Conservation (phyloP, 92 coral and sea anemone genomes). For the Siderastrea siderea region DNA sequence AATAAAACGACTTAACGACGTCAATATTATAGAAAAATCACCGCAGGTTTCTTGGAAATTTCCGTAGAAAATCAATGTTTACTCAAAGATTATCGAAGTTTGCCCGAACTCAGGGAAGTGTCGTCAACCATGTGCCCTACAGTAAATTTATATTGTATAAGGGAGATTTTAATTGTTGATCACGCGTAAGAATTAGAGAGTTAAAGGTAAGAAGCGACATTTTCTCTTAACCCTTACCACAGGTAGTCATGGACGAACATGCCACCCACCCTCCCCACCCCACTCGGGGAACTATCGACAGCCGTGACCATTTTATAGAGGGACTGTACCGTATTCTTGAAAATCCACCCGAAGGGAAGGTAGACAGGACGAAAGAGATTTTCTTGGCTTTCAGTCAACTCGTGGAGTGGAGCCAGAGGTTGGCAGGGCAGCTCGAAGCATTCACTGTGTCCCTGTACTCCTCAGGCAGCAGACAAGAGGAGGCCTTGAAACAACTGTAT, state of each 20-base stretch:
- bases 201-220: not conserved
- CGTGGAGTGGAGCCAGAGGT: constrained; percentile 66
- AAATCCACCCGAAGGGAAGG: constrained; percentile 42
- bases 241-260: constrained; percentile 82
- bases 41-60: no score
- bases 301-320: constrained; percentile 84
- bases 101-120: no score
- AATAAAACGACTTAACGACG: no score
- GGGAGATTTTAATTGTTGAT: no score
- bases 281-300: constrained; percentile 89
- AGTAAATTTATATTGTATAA: not conserved
- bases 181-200: no score
- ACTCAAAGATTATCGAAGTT: no score
- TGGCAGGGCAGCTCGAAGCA: constrained; percentile 61
- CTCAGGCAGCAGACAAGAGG: constrained; percentile 72
- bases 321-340: constrained; percentile 74
- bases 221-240: constrained; percentile 22
- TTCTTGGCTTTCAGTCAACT: constrained; percentile 61
- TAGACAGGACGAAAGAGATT: constrained; percentile 20
- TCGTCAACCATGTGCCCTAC: no score
- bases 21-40: no score
- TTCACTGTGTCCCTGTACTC: constrained; percentile 54
- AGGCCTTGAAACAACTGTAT: constrained; percentile 77
- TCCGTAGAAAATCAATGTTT: no score
- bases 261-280: constrained; percentile 75